phyloP scores from a whole-genome alignment of 2,797 vertebrate species.

The Austrolebias charrua region DNA sequence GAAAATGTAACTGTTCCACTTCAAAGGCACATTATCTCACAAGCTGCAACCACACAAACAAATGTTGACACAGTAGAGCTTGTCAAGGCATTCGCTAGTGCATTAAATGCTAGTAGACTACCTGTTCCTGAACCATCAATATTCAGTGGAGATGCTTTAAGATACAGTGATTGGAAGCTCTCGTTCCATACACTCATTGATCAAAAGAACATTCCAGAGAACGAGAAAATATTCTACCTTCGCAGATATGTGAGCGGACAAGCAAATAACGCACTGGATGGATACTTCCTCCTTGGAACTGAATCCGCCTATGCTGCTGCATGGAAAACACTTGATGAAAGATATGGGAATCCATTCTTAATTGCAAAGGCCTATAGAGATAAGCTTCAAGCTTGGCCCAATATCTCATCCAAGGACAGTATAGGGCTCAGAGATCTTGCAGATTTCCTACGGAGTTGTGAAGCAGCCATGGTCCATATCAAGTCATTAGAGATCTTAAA shows the following conservation, averaged over 20 bases:
- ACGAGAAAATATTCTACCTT: too few species aligned
- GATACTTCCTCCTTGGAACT: too few species aligned
- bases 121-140: slow-evolving; percentile 39
- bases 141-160: slow-evolving; percentile 36
- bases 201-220: too few species aligned
- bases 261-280: too few species aligned
- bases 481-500: slow-evolving; percentile 42
- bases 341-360: slow-evolving; percentile 17
- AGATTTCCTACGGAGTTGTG: slow-evolving; percentile 42
- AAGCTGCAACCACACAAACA: background rate
- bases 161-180: slow-evolving; percentile 33
- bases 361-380: slow-evolving; percentile 15
- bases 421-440: slow-evolving; percentile 40
- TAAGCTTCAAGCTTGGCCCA: slow-evolving; percentile 44
- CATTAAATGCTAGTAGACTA: slow-evolving; percentile 26
- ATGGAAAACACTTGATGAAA: too few species aligned
- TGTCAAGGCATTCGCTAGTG: slow-evolving; percentile 17
- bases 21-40: too few species aligned
- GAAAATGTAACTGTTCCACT: background rate
- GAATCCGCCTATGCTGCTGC: too few species aligned
- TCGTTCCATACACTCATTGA: slow-evolving; percentile 29
- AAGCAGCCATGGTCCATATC: slow-evolving; percentile 40
- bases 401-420: slow-evolving; percentile 36
- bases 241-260: too few species aligned
- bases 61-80: slow-evolving; percentile 32